Evolutionary conservation across 2,113 vertebrate genomes (phyloP).

Genomic region (Gnathonemus echidnorhynchus): DNA sequence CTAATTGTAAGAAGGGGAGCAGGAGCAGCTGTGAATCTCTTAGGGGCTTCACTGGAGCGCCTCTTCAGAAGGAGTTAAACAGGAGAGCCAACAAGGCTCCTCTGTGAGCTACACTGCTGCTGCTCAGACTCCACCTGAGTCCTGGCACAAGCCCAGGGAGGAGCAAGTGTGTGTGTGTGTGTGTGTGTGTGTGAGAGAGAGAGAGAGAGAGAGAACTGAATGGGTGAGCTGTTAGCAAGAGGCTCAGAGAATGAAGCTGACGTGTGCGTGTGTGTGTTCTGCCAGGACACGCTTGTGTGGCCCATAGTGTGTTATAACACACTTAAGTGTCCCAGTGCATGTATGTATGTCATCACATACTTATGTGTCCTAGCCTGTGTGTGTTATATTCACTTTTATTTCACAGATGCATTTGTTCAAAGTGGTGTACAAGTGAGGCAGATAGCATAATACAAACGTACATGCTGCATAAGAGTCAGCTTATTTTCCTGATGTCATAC

Average conservation of each 20-base stretch:
- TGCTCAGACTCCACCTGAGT: background rate
- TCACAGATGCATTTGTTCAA: background rate
- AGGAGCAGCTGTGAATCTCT: background rate
- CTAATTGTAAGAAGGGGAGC: background rate
- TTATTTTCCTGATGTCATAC: background rate
- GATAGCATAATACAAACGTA: background rate
- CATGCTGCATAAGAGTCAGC: background rate
- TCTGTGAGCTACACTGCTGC: background rate
- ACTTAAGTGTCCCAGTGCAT: background rate
- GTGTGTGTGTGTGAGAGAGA: background rate
- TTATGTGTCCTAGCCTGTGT: background rate
- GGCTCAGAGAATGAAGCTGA: background rate
- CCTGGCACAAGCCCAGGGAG: background rate
- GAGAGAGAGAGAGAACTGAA: background rate
- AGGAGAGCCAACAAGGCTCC: background rate
- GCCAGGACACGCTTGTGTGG: background rate
- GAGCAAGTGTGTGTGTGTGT: background rate
- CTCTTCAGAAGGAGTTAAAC: background rate
- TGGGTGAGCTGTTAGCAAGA: background rate
- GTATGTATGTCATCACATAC: background rate
- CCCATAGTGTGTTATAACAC: background rate
- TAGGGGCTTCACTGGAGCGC: background rate
- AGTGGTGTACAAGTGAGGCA: background rate
- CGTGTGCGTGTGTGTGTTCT: background rate
- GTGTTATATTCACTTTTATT: background rate